These are phyloP conservation scores for Carapus acus DNA, from an alignment of 2,797 vertebrate species.

Conservation along the genomic window DNA sequence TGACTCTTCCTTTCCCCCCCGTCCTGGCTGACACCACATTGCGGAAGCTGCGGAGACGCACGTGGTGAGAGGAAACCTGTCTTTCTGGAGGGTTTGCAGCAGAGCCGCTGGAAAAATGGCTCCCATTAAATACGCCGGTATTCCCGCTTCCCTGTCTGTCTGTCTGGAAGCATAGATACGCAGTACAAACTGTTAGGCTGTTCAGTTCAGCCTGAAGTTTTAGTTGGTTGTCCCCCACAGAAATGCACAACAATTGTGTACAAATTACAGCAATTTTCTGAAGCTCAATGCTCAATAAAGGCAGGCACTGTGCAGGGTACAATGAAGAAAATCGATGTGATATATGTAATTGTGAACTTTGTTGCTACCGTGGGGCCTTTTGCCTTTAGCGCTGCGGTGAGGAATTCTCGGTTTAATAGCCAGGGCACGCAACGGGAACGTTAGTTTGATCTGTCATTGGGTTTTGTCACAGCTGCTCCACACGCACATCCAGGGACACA, in stretches of 20 bases:
- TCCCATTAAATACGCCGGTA: conserved; percentile 17
- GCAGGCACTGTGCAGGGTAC: not conserved
- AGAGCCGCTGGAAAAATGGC: conserved; percentile 18
- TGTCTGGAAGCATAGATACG: conserved; percentile 4
- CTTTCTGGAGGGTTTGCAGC: conserved; percentile 21
- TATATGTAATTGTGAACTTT: conserved; percentile 1
- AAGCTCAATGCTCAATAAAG: conserved; percentile 5
- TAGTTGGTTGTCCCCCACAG: conserved; percentile 1
- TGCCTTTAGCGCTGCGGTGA: not conserved
- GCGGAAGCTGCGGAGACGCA: conserved; percentile 7
- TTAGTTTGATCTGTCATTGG: not conserved
- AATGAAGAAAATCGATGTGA: not conserved
- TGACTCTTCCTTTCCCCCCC: conserved; percentile 14
- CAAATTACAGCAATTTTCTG: conserved; percentile 1
- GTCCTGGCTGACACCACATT: conserved; percentile 24
- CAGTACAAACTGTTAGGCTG: too few species aligned
- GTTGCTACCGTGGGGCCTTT: not conserved
- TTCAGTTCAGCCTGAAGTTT: conserved; percentile 1
- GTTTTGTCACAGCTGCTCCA: not conserved
- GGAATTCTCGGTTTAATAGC: not conserved
- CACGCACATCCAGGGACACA: not conserved
- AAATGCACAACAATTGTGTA: conserved; percentile 8
- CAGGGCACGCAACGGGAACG: not conserved
- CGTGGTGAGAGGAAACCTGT: conserved; percentile 9
- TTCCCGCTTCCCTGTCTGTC: conserved; percentile 17